Base-by-base conservation (phyloP, 2,113 vertebrate genomes). In the Lamprologus lemairii region DNA sequence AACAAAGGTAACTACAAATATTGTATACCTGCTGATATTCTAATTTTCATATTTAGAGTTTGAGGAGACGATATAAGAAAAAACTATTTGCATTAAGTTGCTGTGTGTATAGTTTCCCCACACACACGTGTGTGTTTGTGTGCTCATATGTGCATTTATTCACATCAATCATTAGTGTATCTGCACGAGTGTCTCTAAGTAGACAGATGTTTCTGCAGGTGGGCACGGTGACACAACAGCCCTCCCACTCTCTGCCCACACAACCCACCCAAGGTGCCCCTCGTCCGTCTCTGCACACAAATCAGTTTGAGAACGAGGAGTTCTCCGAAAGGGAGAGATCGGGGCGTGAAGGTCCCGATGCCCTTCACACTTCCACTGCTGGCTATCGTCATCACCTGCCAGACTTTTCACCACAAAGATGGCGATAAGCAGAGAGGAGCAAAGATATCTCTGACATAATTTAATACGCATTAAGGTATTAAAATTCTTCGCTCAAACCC, bases 131-230 rank as follows among this genome's bases (percentile, higher is more conserved):
- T 23, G 19, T 65, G 60, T 65, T 14, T 5, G 16, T 47, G 21
- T 26, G 71, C 19, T 47, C 40, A 28, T 75, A 47, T 47, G 42
- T 78, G 42, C 71, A 19, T 75, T 28, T 75, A 49, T 47, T 47
- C 71, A 1, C 82, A 63, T 92, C 83, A 88, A 83, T 89, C 84
- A 84, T 87, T 58, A 23, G 68, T 53, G 28, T 49, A 82, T 90
- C 33, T 89, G 86, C 75, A 35, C 80, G 8, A 40, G 58, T 28
- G 42, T 88, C 33, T 71, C 58, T 86, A 47, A 90, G 84, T 5
- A 91, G 94, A 94, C 96, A 96, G 96, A 96, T 96, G 96, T 96
- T 95, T 84, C 78, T 92, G 95, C 95, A 95, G 95, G 94, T 95
- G 95, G 92, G 92, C 94, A 90, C 78, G 79, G 93, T 95, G 95